phyloP scores from a whole-genome alignment of 2,797 vertebrate genomes.

The Borostomias antarcticus region DNA sequence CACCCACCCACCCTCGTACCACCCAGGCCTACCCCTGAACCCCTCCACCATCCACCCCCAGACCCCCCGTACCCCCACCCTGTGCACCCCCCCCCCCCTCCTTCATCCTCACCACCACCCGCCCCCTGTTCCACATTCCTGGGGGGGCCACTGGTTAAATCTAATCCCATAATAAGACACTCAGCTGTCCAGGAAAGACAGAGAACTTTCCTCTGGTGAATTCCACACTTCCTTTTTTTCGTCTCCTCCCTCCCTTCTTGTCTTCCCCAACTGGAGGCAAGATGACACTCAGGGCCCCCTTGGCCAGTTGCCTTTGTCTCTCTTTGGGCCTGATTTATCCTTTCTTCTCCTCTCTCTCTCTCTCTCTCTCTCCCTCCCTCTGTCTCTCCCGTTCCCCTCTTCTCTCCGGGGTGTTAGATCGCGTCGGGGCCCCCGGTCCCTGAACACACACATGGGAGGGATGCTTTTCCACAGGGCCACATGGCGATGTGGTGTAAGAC shows the following conservation, averaged over 20 bases:
- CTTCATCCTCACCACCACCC: conserved; percentile 68
- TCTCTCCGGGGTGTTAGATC: conserved; percentile 55
- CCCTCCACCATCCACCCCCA: conserved; percentile 40
- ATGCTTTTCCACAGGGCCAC: conserved; percentile 53
- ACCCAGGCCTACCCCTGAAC: neutral
- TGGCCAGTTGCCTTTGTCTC: conserved; percentile 71
- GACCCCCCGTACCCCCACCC: conserved; percentile 57
- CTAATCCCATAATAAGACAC: conserved; percentile 85
- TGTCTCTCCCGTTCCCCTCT: neutral
- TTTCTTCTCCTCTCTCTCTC: neutral
- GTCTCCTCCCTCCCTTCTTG: conserved; percentile 24
- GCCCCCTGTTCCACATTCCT: conserved; percentile 75
- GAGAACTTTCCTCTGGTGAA: conserved; percentile 77
- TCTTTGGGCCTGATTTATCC: conserved; percentile 63
- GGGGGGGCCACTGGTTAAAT: conserved; percentile 76
- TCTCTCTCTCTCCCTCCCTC: conserved; percentile 13
- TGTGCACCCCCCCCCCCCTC: conserved; percentile 38
- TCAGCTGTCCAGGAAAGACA: conserved; percentile 84
- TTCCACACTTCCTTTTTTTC: conserved; percentile 70
- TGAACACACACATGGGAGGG: conserved; percentile 52
- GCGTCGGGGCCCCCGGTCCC: conserved; percentile 48
- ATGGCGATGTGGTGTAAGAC: conserved; percentile 50
- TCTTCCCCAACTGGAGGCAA: conserved; percentile 65
- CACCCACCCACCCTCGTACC: conserved; percentile 26
- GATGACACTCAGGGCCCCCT: conserved; percentile 69